Evolutionary conservation across 2,888 invertebrate species (phyloP), one percentile per base, ranked within the genome.

Genomic region (Bruchidius siliquastri): DNA sequence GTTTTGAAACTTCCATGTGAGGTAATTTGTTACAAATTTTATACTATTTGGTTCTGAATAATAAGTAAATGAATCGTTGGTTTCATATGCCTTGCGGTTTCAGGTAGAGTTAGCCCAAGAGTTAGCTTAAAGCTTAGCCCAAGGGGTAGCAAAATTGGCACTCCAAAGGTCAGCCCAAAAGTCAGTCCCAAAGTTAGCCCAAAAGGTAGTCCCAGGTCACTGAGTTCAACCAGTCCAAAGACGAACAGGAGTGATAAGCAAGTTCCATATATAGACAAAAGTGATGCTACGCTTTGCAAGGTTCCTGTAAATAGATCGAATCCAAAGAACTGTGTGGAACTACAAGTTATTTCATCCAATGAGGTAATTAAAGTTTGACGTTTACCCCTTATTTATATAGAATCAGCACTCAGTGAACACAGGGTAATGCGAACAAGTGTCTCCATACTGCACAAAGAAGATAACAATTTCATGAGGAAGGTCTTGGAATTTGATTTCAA

Each of bases 231-330:
- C 30, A 68, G 68, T 21, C n/a, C 22, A n/a, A 26, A n/a, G 49
- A 49, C 49, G 49, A 49, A 49, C 18, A 1, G 6, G 13, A 49
- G 49, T 72, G 10, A 77, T 74, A 72, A 49, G 18, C 79, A 78
- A 73, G 79, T 83, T 8, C 83, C 82, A 0, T 82, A 80, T 72
- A 81, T 82, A 20, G 83, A 83, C 71, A 79, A 79, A 70, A 82
- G 81, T 68, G 69, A 78, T 68, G 72, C 70, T 30, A 72, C 72
- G 70, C n/a, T 76, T 13, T 13, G 3, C 6, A 49, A 71, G 8
- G 75, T 73, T 21, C 66, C 67, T 0, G 74, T 71, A 2, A 77
- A 73, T 21, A 49, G 18, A 49, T 1, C 13, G 1, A 20, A 10
- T 21, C 21, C 22, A 20, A 68, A 68, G 68, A 68, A 68, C 69